These are phyloP conservation scores for Cyanistes caeruleus DNA, from an alignment of 2,113 vertebrate species.

Conservation along the genomic window DNA sequence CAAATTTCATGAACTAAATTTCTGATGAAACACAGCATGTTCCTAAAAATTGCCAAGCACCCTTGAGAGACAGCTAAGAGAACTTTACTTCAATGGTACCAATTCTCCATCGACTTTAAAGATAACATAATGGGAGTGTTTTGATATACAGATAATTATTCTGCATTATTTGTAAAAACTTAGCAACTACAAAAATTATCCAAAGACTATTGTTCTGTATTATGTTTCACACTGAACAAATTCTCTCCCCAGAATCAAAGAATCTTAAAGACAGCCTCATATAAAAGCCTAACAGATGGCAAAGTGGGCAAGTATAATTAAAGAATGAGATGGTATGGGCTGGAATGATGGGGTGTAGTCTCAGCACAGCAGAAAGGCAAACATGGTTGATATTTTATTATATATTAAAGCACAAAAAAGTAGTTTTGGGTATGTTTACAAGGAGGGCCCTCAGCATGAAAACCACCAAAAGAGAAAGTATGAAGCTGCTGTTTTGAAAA, in stretches of 20 bases:
- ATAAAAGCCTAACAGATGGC: neutral
- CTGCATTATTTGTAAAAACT: neutral
- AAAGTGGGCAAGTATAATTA: slow-evolving; percentile 16
- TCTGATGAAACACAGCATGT: neutral
- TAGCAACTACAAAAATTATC: neutral
- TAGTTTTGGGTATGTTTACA: neutral
- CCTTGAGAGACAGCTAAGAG: neutral
- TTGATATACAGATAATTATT: neutral
- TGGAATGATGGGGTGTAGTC: neutral
- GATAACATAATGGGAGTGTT: neutral
- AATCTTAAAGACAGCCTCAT: neutral
- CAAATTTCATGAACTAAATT: neutral
- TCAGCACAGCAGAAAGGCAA: neutral
- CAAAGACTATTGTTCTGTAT: neutral
- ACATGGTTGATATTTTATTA: neutral
- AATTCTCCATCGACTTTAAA: neutral
- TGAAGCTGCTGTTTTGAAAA: neutral
- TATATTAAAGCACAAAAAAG: slow-evolving; percentile 1
- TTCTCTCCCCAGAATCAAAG: slow-evolving; percentile 4
- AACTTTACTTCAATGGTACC: neutral
- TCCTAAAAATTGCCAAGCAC: neutral
- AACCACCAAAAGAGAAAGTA: neutral
- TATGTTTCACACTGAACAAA: neutral
- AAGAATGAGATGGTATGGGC: neutral
- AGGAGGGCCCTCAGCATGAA: neutral